phyloP scores from a whole-genome alignment of 1,140 invertebrate species.

The Paraescarpia echinospica region DNA sequence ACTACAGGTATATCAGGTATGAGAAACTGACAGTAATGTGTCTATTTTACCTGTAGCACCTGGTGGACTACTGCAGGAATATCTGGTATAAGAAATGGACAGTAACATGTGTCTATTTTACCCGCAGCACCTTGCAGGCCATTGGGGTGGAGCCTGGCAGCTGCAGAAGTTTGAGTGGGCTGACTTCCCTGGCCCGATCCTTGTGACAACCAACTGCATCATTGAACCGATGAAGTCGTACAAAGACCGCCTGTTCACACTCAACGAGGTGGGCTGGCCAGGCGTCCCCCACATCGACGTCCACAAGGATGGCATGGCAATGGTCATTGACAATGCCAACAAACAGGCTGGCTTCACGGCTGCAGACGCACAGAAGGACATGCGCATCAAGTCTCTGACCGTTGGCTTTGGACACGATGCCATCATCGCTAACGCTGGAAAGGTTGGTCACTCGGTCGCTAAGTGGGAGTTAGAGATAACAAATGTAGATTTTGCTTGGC shows the following conservation, averaged over 20 bases:
- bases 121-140: slow-evolving; percentile 34
- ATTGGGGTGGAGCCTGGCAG: slow-evolving; percentile 41
- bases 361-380: slow-evolving; percentile 7
- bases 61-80: neutral
- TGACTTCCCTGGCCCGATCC: slow-evolving; percentile 38
- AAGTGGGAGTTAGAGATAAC: neutral
- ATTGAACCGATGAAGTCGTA: slow-evolving; percentile 39
- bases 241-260: slow-evolving; percentile 36
- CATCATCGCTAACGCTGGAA: slow-evolving; percentile 35
- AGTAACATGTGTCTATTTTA: neutral
- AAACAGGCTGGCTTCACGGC: slow-evolving; percentile 32
- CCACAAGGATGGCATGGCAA: neutral
- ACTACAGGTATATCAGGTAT: too few species aligned
- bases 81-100: neutral
- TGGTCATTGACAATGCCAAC: slow-evolving; percentile 27
- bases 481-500: neutral
- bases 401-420: slow-evolving; percentile 40
- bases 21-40: neutral
- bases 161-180: slow-evolving; percentile 38
- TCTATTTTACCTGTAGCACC: neutral
- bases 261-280: slow-evolving; percentile 36
- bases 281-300: slow-evolving; percentile 36
- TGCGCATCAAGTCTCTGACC: slow-evolving; percentile 21
- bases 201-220: slow-evolving; percentile 41
- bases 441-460: slow-evolving; percentile 23